A percentile compares a stretch with the other conserved stretches of the same genome.
Evolutionary conservation across 2,797 vertebrate genomes (phyloP).

Genomic region (Discoglossus pictus): DNA sequence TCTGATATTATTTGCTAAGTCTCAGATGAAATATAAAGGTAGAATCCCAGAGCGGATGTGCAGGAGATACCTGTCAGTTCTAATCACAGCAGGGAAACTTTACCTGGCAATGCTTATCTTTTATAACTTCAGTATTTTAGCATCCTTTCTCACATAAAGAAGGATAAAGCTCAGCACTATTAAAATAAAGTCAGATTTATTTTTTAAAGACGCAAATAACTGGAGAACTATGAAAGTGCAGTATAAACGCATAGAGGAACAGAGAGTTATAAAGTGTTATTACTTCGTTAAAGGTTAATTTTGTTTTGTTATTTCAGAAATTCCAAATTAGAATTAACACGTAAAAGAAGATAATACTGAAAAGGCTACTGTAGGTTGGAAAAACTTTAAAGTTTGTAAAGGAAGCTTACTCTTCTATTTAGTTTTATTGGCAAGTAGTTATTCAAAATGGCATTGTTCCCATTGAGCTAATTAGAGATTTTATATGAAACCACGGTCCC

Average conservation of each 20-base stretch:
- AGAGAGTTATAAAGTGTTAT: slow-evolving; percentile 40
- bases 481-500: too few species aligned
- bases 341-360: too few species aligned
- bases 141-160: slow-evolving; percentile 20
- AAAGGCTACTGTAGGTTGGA: too few species aligned
- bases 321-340: too few species aligned
- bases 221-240: slow-evolving; percentile 20
- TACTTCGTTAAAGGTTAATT: slow-evolving; percentile 43
- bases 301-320: slow-evolving; percentile 16
- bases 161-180: slow-evolving; percentile 28
- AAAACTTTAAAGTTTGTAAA: too few species aligned
- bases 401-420: too few species aligned
- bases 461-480: too few species aligned
- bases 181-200: slow-evolving; percentile 37
- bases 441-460: too few species aligned
- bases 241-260: slow-evolving; percentile 27
- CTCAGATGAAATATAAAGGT: slow-evolving; percentile 34
- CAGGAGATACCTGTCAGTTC: slow-evolving; percentile 17
- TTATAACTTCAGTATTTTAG: slow-evolving; percentile 28
- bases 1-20: slow-evolving; percentile 40
- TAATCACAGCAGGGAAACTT: slow-evolving; percentile 9
- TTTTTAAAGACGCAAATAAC: slow-evolving; percentile 31
- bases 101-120: slow-evolving; percentile 1
- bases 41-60: slow-evolving; percentile 18
- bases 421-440: too few species aligned